Base-by-base conservation (phyloP, 2,797 vertebrate genomes). In the Agapornis canus region DNA sequence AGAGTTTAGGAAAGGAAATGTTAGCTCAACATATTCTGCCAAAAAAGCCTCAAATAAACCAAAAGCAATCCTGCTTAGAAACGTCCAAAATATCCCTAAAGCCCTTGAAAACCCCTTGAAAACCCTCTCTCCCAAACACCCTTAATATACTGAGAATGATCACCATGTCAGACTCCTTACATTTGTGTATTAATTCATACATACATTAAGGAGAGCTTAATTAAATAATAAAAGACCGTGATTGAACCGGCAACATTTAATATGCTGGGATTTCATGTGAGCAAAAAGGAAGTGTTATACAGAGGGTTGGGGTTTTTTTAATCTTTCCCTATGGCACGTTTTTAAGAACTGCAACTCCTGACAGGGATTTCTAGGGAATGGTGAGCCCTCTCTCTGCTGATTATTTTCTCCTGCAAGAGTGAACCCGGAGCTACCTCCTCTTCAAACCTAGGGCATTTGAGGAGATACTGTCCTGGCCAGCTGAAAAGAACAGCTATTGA, bases 111-210 rank as follows among this genome's bases (percentile, higher is more conserved):
- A 75, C 88, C 80, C 86, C 80, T 92, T 88, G 81, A 81, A 81
- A 94, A 94, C 56, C 77, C 54, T 84, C 63, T 68, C 76, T 49
- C 70, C 83, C 43, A 71, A 95, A 66, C 86, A 91, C 47, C 60
- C 82, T 89, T 90, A 76, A 90, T 27, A 64, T 18, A 85, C 73
- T 88, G 79, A 71, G 69, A 90, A 72, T 57, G 63, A 94, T 91
- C 84, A 69, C 4, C 31, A 26, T 70, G 82, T 88, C 89, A 94
- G 60, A 21, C 45, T 80, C 69, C 90, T 87, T 66, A 63, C 72
- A 91, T n/a, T 92, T 90, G 96, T 94, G 70, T 89, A 95, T 91
- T 93, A 96, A 88, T 95, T 90, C 92, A 88, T 82, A 95, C 86
- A 86, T 76, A 94, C 69, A 89, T 91, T 89, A 93, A 83, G 45